Conservation (phyloP, 2,113 vertebrate species). For the Todiramphus saurophagus region DNA sequence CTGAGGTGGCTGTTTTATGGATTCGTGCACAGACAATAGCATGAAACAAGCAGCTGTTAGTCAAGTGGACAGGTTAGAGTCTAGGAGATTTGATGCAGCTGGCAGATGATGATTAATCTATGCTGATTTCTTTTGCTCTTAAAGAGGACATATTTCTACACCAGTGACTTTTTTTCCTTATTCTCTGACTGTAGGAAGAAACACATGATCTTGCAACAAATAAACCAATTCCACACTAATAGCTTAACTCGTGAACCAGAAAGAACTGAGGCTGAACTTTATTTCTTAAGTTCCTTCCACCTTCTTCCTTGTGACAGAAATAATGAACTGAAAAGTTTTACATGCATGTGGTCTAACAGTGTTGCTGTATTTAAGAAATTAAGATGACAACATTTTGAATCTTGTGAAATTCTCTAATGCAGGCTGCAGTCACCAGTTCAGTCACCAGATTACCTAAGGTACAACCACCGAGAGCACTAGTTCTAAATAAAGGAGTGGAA, state of each 20-base stretch:
- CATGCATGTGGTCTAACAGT: neutral
- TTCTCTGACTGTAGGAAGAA: neutral
- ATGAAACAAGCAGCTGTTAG: neutral
- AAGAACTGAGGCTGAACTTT: conserved; percentile 26
- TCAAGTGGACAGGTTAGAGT: neutral
- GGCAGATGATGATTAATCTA: neutral
- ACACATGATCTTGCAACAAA: neutral
- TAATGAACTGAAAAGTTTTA: neutral
- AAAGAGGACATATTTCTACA: neutral
- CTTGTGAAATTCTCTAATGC: neutral
- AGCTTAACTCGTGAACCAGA: neutral
- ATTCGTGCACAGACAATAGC: neutral
- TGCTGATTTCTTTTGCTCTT: neutral
- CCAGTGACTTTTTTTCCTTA: neutral
- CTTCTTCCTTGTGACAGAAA: conserved; percentile 2
- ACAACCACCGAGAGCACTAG: neutral
- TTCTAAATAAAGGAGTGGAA: neutral
- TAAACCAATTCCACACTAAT: neutral
- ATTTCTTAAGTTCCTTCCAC: conserved; percentile 18
- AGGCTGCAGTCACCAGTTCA: neutral
- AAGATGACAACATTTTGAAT: neutral
- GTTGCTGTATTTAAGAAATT: neutral
- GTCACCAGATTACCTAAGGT: neutral
- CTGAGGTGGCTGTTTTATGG: neutral
- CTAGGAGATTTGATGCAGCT: neutral